Percentiles rank a stretch among this genome's conserved stretches.
These are phyloP conservation scores for Octodon degus DNA, from an alignment of 2,113 vertebrate genomes.

Conservation along the genomic window DNA sequence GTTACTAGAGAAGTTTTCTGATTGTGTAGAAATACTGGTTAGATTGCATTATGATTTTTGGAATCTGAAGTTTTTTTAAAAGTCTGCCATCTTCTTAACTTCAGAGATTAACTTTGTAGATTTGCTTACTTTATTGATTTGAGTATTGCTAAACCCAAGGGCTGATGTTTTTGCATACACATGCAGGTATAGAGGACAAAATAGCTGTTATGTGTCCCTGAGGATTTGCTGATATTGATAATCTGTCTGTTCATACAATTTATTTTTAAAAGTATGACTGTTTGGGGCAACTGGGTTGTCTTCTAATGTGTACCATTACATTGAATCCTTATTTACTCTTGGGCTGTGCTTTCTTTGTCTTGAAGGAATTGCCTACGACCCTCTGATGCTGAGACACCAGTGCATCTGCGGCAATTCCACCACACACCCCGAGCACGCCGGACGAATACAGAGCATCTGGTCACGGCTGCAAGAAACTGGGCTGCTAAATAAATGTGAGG, in stretches of 20 bases:
- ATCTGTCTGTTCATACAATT: conserved; percentile 1
- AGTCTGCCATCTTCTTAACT: background rate
- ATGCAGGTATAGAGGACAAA: background rate
- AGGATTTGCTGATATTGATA: background rate
- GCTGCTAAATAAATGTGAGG: conserved; percentile 89
- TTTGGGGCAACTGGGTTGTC: background rate
- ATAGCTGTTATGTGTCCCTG: background rate
- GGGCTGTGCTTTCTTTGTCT: conserved; percentile 45
- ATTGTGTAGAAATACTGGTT: background rate
- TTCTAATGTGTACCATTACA: background rate
- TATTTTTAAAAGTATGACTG: background rate
- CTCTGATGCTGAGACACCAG: conserved; percentile 90
- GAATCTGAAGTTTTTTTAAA: background rate
- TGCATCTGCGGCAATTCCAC: conserved; percentile 88
- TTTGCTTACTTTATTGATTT: background rate
- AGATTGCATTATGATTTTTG: background rate
- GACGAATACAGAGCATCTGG: conserved; percentile 91
- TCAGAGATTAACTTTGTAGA: background rate
- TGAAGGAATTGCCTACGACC: conserved; percentile 88
- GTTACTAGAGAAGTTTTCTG: too few species aligned
- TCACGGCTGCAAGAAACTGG: conserved; percentile 90
- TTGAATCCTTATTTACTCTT: background rate
- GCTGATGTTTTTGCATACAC: background rate
- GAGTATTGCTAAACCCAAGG: background rate
- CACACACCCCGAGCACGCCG: conserved; percentile 89